Conservation (phyloP, 2,113 vertebrate species). For the Smithornis capensis region DNA sequence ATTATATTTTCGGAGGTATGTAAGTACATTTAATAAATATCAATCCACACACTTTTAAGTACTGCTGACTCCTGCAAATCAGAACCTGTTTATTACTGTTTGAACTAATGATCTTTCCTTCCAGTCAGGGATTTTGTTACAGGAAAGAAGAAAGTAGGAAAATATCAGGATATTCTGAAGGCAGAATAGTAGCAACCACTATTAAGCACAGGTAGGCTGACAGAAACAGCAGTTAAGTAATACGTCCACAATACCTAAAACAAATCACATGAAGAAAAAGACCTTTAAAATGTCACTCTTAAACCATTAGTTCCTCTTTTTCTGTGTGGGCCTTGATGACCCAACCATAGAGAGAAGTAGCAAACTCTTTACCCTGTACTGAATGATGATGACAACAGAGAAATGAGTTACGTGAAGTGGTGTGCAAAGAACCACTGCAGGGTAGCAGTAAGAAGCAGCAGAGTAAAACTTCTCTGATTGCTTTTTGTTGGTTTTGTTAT, state of each 20-base stretch:
- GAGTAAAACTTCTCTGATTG: neutral
- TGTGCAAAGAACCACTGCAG: neutral
- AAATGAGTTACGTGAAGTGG: neutral
- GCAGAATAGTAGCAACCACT: neutral
- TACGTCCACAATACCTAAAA: neutral
- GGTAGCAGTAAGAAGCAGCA: neutral
- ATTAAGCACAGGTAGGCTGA: neutral
- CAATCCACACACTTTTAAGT: neutral
- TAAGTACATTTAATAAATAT: slow-evolving; percentile 12
- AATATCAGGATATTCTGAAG: neutral
- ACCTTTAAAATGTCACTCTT: neutral
- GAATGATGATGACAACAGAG: neutral
- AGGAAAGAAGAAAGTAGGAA: neutral
- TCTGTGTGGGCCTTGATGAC: neutral
- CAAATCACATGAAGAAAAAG: neutral
- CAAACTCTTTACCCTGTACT: neutral
- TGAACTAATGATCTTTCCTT: neutral
- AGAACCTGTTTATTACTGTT: neutral
- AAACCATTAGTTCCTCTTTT: neutral
- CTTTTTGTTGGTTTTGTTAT: neutral
- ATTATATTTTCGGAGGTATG: neutral
- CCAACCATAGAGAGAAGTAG: neutral
- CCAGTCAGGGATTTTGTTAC: neutral
- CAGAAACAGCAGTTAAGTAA: neutral
- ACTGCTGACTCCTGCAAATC: neutral